phyloP scores from a whole-genome alignment of 2,113 vertebrate genomes.

The Ailurus styani region DNA sequence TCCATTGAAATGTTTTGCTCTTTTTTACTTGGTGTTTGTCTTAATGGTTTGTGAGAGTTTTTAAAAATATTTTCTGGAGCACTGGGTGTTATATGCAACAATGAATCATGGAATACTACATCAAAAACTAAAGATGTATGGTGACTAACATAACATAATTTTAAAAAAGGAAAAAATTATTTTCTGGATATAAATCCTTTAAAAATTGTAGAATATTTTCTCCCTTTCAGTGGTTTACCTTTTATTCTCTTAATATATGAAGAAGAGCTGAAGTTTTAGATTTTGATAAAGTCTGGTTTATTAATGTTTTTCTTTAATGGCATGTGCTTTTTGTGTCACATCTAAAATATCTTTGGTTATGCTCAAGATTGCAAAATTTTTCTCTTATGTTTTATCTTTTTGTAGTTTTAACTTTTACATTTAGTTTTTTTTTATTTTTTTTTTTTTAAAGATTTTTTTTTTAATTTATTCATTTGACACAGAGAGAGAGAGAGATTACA shows the following conservation, averaged over 20 bases:
- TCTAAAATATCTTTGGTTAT: not conserved
- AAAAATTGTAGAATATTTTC: not conserved
- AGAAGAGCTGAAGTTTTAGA: not conserved
- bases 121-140: no score
- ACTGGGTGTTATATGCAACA: no score
- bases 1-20: not conserved
- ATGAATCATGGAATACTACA: no score
- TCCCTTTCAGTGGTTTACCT: not conserved
- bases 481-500: no score
- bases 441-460: no score
- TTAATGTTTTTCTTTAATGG: not conserved
- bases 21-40: not conserved
- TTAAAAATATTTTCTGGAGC: not conserved
- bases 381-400: not conserved
- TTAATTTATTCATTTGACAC: no score
- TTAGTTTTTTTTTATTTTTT: no score
- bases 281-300: not conserved
- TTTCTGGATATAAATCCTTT: not conserved
- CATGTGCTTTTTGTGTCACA: not conserved
- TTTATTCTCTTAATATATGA: not conserved
- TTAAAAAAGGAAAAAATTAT: not conserved
- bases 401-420: not conserved
- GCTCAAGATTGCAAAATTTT: not conserved
- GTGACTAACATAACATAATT: no score
- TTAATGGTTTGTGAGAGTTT: not conserved